A percentile compares a stretch with the other conserved stretches of the same genome.
These are phyloP conservation scores for Monarcha castaneiventris DNA, from an alignment of 2,113 vertebrate species.

Conservation along the genomic window DNA sequence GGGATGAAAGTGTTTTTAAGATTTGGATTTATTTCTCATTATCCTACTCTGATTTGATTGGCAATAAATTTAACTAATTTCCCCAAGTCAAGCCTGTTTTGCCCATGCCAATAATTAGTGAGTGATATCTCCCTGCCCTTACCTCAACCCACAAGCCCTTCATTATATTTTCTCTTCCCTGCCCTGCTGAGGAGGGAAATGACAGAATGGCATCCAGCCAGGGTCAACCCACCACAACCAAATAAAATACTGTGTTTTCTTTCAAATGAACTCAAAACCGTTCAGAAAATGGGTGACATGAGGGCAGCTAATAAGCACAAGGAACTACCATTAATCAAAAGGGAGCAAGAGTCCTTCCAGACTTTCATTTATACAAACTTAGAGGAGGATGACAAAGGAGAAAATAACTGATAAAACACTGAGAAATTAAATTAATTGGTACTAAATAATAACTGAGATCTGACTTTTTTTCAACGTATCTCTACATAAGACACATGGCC, in stretches of 20 bases:
- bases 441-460: not conserved
- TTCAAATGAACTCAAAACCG: not conserved
- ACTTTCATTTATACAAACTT: not conserved
- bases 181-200: not conserved
- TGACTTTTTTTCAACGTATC: not conserved
- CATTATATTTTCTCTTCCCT: not conserved
- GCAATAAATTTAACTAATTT: not conserved
- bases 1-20: not conserved
- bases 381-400: not conserved
- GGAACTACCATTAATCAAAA: not conserved
- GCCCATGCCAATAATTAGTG: accelerated
- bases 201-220: not conserved
- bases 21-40: not conserved
- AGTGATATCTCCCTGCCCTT: not conserved
- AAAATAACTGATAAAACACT: not conserved
- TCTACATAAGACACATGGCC: not conserved
- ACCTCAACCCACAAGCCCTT: not conserved
- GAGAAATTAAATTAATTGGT: not conserved
- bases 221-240: not conserved
- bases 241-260: not conserved
- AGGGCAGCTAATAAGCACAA: not conserved
- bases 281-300: not conserved
- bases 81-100: not conserved
- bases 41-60: not conserved
- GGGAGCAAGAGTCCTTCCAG: not conserved